These are phyloP conservation scores for Phataginus tetradactyla DNA, from an alignment of 2,797 vertebrate genomes.

Conservation along the genomic window DNA sequence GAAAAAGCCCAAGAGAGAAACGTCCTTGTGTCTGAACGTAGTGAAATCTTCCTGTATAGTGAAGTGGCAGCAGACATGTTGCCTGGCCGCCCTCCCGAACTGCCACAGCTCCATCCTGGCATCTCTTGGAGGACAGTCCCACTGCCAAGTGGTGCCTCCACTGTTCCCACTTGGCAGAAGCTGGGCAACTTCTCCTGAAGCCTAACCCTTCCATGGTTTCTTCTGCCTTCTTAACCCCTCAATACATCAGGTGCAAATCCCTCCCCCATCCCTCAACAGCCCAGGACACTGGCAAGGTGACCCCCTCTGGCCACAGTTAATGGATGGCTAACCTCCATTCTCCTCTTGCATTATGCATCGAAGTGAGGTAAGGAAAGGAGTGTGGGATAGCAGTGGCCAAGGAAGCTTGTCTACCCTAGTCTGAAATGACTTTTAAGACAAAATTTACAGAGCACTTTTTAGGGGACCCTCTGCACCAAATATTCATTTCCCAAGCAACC, in stretches of 20 bases:
- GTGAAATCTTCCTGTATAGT: not conserved
- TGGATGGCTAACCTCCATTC: not conserved
- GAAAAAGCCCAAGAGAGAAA: not conserved
- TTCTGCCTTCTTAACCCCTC: not conserved
- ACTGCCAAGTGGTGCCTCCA: rapidly evolving
- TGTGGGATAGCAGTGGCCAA: too few relatives aligned
- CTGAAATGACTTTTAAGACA: not conserved
- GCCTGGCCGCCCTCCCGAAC: not conserved
- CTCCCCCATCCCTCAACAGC: not conserved
- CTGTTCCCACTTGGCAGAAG: not conserved
- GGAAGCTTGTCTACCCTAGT: not conserved
- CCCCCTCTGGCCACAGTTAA: not conserved
- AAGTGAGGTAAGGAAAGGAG: not conserved
- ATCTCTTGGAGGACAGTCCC: not conserved
- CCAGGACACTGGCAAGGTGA: not conserved
- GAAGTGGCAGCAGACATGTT: too few relatives aligned
- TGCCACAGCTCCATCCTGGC: rapidly evolving
- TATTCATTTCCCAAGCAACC: not conserved
- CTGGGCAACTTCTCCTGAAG: not conserved
- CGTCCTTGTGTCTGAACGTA: not conserved
- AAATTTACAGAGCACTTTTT: not conserved
- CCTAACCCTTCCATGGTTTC: not conserved
- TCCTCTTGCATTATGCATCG: not conserved
- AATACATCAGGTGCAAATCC: not conserved
- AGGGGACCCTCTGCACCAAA: not conserved